Conservation (phyloP, 2,113 vertebrate species). For the Baryphthengus martii region DNA sequence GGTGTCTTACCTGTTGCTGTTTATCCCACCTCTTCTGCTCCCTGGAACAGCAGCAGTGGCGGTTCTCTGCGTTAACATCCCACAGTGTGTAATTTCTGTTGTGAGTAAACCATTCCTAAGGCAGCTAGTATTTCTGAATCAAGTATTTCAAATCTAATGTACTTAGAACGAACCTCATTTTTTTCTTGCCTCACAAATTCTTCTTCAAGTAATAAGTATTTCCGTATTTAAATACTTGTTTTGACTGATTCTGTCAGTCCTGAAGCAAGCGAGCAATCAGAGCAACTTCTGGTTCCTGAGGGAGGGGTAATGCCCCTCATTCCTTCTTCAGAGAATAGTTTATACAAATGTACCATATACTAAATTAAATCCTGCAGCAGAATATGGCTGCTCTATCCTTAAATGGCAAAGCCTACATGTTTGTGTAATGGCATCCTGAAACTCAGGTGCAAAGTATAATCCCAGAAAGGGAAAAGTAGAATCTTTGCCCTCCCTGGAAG, state of each 20-base stretch:
- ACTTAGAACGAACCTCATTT: not conserved
- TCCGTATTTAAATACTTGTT: not conserved
- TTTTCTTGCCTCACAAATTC: not conserved
- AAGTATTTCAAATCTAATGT: not conserved
- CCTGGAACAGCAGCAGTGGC: not conserved
- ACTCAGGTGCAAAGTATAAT: not conserved
- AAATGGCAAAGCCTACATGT: not conserved
- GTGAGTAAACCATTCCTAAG: not conserved
- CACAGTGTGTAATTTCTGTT: rapidly evolving
- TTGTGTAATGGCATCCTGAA: not conserved
- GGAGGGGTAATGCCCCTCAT: not conserved
- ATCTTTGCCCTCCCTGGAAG: not conserved
- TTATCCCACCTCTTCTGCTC: not conserved
- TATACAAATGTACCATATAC: not conserved
- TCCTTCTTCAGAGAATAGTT: not conserved
- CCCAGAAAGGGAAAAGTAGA: not conserved
- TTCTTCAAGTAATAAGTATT: too few relatives aligned
- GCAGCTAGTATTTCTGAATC: not conserved
- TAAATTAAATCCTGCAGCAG: not conserved
- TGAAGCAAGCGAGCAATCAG: not conserved
- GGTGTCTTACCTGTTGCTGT: not conserved
- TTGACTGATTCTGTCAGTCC: not conserved
- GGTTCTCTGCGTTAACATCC: not conserved
- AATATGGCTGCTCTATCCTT: not conserved
- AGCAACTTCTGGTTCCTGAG: not conserved